Evolutionary conservation across 2,113 vertebrate genomes (phyloP).

Genomic region (Fulica atra): DNA sequence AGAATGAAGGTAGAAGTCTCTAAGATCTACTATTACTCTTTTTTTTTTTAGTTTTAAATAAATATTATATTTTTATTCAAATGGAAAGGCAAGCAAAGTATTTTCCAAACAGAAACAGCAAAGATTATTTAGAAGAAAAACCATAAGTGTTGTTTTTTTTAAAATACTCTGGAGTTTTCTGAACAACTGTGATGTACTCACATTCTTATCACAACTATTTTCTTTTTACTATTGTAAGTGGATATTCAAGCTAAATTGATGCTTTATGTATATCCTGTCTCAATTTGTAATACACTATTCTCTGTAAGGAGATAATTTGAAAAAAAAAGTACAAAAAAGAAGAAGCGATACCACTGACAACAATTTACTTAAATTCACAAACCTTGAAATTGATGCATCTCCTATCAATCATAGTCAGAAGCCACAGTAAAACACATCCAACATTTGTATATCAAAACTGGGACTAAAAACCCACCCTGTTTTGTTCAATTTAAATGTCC

Average conservation of each 20-base stretch:
- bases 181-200: conserved; percentile 55
- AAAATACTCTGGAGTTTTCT: conserved; percentile 69
- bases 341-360: conserved; percentile 67
- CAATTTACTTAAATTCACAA: conserved; percentile 77
- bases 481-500: conserved; percentile 72
- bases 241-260: conserved; percentile 73
- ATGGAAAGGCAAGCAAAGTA: conserved; percentile 48
- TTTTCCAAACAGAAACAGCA: conserved; percentile 59
- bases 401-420: conserved; percentile 75
- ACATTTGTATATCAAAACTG: conserved; percentile 73
- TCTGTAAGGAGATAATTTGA: conserved; percentile 68
- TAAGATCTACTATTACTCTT: neutral
- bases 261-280: conserved; percentile 72
- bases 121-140: conserved; percentile 42
- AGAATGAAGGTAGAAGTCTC: neutral
- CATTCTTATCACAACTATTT: conserved; percentile 49
- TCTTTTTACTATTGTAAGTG: conserved; percentile 60
- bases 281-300: conserved; percentile 64
- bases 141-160: neutral
- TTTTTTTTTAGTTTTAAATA: neutral
- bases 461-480: conserved; percentile 24
- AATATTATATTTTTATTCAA: neutral
- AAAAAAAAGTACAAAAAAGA: conserved; percentile 51
- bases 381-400: conserved; percentile 75
- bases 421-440: conserved; percentile 66